Evolutionary conservation across 2,113 vertebrate species (phyloP).

Genomic region (Gorsachius goisagi): DNA sequence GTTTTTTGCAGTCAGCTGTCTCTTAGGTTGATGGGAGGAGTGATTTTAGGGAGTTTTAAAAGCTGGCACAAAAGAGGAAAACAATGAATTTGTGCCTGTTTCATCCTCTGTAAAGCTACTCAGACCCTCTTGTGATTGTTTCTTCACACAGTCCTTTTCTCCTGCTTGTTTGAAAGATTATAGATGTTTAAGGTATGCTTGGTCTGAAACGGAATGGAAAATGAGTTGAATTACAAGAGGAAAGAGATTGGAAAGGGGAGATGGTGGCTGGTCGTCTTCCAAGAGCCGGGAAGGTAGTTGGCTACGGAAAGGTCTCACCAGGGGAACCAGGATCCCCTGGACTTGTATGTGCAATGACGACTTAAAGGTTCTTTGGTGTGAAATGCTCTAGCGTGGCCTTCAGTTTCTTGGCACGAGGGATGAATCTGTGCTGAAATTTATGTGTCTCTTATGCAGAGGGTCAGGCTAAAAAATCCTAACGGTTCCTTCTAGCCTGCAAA

Average conservation of each 20-base stretch:
- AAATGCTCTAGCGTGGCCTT: neutral
- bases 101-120: neutral
- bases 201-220: neutral
- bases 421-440: neutral
- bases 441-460: neutral
- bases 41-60: neutral
- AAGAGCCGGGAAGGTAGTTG: neutral
- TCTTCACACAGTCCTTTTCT: neutral
- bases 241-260: neutral
- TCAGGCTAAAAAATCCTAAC: neutral
- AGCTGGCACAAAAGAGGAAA: neutral
- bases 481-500: neutral
- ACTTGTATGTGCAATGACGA: neutral
- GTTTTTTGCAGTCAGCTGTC: neutral
- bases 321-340: neutral
- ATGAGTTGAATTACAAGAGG: neutral
- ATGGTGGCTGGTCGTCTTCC: neutral
- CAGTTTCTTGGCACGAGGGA: neutral
- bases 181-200: neutral
- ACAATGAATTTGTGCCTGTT: neutral
- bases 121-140: neutral
- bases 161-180: neutral
- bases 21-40: neutral
- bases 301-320: neutral
- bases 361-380: neutral